phyloP scores from a whole-genome alignment of 2,888 invertebrate genomes.

The Uloborus plumipes region DNA sequence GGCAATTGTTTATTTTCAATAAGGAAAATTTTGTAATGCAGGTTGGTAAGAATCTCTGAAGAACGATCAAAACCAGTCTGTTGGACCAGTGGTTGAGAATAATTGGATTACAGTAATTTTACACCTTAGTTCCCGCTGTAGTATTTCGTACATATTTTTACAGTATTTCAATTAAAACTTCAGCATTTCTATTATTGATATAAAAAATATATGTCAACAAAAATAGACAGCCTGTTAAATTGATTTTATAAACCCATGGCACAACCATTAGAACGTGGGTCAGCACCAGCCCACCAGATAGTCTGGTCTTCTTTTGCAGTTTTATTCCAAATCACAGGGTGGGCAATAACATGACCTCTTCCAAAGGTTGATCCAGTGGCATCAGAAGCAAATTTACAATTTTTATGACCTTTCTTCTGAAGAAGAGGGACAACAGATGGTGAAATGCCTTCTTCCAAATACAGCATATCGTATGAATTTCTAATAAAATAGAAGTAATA shows the following conservation, averaged over 20 bases:
- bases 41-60: too few species aligned
- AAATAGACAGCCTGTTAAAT: too few species aligned
- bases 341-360: conserved; percentile 70
- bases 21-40: too few species aligned
- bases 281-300: conserved; percentile 45
- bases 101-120: too few species aligned
- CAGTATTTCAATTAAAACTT: too few species aligned
- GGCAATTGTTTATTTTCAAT: too few species aligned
- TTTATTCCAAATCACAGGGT: conserved; percentile 65
- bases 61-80: too few species aligned
- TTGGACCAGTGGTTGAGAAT: too few species aligned
- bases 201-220: too few species aligned
- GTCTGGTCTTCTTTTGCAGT: background rate
- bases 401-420: conserved; percentile 28
- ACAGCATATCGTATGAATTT: conserved; percentile 19
- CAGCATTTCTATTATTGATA: too few species aligned
- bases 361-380: conserved; percentile 68
- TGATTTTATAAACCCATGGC: conserved; percentile 40
- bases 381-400: background rate
- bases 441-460: conserved; percentile 49
- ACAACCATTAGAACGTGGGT: conserved; percentile 29
- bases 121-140: too few species aligned
- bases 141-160: too few species aligned
- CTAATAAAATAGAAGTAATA: conserved; percentile 2
- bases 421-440: conserved; percentile 10